Evolutionary conservation across 2,113 vertebrate species (phyloP), one percentile per base, ranked within the genome.

Genomic region (Sinocyclocheilus anshuiensis): DNA sequence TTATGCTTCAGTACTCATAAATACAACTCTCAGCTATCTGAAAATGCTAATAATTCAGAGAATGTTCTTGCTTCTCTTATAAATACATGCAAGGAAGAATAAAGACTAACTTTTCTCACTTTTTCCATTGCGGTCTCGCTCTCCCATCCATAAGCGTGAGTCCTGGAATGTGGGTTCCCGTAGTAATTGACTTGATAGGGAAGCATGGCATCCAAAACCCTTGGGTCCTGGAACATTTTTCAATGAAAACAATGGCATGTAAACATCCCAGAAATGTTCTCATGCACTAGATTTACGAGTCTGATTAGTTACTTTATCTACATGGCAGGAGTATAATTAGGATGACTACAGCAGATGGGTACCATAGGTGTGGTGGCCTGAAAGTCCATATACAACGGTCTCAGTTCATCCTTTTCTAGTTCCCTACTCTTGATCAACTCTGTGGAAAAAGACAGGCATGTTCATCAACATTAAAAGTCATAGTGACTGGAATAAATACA

Each of bases 151-250:
- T 98, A 99, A 4, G 96, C 97, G 0, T 99, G 98, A 4, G 98
- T 99, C 89, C 97, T 94, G 78, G 98, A 99, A 86, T 99, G 98
- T n/a, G 98, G 98, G 90, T 99, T 99, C 15, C 98, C 98, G 0
- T 98, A 99, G 90, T 93, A 97, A 80, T 97, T 96, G 6, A 96
- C 94, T 86, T 98, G 94, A 90, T 96, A 99, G 0, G 97, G 98
- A 9, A 99, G 92, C 98, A 99, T 99, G 88, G 96, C 95, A 84
- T 99, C 98, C 92, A 99, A 87, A 6, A 99, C 98, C 12, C 98
- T 90, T 42, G 98, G 98, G 86, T 99, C 98, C 98, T 99, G 89
- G 74, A 50, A 69, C 8, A 72, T 9, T 74, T 18, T 39, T 72
- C 33, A 24, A 75, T 36, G 4, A 53, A 20, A 79, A 87, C 29